Conservation (phyloP, 2,888 invertebrate genomes). For the Trachelus stipa region DNA sequence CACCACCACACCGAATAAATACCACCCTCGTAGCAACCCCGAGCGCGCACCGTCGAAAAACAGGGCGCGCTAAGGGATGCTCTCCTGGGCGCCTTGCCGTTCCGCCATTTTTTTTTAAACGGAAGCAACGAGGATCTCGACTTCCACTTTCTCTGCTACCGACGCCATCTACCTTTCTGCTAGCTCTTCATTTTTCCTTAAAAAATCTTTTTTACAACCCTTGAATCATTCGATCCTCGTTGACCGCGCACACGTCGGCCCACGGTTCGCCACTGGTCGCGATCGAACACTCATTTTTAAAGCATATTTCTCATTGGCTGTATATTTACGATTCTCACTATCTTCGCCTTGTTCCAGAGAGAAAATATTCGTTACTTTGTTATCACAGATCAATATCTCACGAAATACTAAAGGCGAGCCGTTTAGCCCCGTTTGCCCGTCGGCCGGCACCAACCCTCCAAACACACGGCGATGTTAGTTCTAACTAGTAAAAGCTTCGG, state of each 20-base stretch:
- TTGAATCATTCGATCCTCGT: background rate
- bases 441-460: constrained; percentile 21
- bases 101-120: background rate
- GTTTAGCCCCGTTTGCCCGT: constrained; percentile 7
- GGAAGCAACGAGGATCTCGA: background rate
- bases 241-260: background rate
- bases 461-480: constrained; percentile 58
- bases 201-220: background rate
- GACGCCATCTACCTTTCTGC: background rate
- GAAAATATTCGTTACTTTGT: background rate
- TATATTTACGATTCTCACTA: background rate
- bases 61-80: background rate
- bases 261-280: background rate
- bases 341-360: background rate
- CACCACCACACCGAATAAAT: constrained; percentile 62
- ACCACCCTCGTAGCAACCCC: background rate
- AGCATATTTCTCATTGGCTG: background rate
- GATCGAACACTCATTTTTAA: background rate
- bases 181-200: background rate
- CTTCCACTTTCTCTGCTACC: background rate
- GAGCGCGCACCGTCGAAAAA: background rate
- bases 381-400: background rate
- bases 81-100: background rate
- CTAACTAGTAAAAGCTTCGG: constrained; percentile 55
- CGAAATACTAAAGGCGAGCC: background rate